Base-by-base conservation (phyloP, 2,888 invertebrate species). In the Drosophila acutilabella region DNA sequence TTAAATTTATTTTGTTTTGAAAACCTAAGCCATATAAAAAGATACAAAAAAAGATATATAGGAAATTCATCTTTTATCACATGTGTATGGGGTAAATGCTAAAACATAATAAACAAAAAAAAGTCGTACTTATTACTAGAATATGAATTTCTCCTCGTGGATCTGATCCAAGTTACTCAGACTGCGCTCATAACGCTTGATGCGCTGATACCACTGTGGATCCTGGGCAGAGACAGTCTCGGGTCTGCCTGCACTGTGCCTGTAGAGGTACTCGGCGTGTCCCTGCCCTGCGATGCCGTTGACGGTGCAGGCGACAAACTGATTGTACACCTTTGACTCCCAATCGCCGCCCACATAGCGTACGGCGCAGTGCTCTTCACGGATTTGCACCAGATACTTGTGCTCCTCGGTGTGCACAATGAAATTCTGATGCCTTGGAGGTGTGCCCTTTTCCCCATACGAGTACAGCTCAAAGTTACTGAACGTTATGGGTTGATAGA, bases 201-300 rank as follows among this genome's bases (percentile, higher is more conserved):
- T 93, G 91, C 78, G 93, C 89, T 91, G 93, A 81, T 92, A 94
- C 94, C 94, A 94, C 65, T 93, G 93, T 0, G 94, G 94, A 90
- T 95, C 95, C 20, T 89, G 80, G 8, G 81, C 81, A 8, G 93
- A 90, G 0, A 89, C 92, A 8, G 81, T 73, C 30, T 93, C 93
- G 0, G 95, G 94, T 2, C 95, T 91, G 0, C 95, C 95, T 8
- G 91, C 93, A 10, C 90, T 90, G 87, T 94, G 93, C 48, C 94
- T 92, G 91, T 96, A 96, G 86, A 96, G 94, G 93, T 95, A 96
- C 91, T 96, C 96, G 0, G 95, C 95, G 30, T 96, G 94, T 0
- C 96, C 96, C 69, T 94, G 94, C 0, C 96, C 96, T 0, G 93
- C 93, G 0, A 95, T 91, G 0, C 95, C 95, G 91, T 91, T 91